These are phyloP conservation scores for Salpingus planirostris DNA, from an alignment of 2,888 invertebrate species.

Conservation along the genomic window DNA sequence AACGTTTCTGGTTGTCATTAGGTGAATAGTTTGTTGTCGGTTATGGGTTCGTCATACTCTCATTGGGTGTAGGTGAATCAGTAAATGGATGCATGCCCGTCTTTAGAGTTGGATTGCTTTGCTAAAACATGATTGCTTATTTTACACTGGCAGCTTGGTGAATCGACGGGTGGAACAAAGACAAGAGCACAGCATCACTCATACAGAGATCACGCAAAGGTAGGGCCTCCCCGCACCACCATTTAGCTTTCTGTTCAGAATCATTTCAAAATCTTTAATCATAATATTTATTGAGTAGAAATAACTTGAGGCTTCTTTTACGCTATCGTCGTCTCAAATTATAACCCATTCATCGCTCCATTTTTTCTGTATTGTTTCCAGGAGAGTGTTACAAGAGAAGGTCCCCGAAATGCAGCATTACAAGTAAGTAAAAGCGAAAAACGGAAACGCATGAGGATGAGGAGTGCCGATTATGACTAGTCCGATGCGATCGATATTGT, in stretches of 20 bases:
- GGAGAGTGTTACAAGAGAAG: slow-evolving; percentile 56
- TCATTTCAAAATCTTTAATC: too few species aligned
- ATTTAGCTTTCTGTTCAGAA: neutral
- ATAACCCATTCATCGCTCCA: slow-evolving; percentile 23
- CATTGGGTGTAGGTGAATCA: too few species aligned
- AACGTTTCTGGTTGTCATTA: too few species aligned
- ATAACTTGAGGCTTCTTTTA: too few species aligned
- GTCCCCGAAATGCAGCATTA: slow-evolving; percentile 57
- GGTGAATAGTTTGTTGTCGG: too few species aligned
- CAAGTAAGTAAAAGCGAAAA: slow-evolving; percentile 56
- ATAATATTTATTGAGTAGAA: too few species aligned
- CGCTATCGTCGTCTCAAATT: too few species aligned
- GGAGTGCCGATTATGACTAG: too few species aligned
- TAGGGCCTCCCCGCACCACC: slow-evolving; percentile 30
- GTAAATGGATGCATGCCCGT: too few species aligned
- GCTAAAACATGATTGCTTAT: slow-evolving; percentile 30
- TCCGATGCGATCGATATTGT: slow-evolving; percentile 7
- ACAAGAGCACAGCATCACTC: slow-evolving; percentile 58
- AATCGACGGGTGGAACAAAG: slow-evolving; percentile 59
- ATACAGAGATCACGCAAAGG: slow-evolving; percentile 60
- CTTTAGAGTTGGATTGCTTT: too few species aligned
- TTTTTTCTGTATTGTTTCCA: slow-evolving; percentile 42
- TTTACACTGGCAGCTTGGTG: slow-evolving; percentile 49
- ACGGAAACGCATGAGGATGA: too few species aligned
- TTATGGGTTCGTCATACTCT: too few species aligned